Evolutionary conservation across 1,140 invertebrate species (phyloP).

Genomic region (Drosophila bocqueti): DNA sequence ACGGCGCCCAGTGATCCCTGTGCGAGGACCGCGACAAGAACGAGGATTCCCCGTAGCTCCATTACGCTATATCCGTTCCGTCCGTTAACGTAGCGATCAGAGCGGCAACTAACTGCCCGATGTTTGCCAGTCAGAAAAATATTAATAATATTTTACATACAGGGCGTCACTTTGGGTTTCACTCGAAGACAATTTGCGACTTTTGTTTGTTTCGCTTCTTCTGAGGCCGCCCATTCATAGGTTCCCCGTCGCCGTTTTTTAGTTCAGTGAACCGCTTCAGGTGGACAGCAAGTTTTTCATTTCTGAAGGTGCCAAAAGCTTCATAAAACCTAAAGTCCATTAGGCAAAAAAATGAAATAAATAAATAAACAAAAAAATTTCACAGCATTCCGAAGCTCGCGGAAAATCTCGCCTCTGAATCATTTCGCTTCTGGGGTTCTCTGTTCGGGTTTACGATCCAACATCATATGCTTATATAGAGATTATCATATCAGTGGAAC

Average conservation of each 20-base stretch:
- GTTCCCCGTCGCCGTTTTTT: slow-evolving; percentile 7
- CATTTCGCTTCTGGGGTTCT: slow-evolving; percentile 5
- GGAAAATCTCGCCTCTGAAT: slow-evolving; percentile 15
- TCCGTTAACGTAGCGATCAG: slow-evolving; percentile 35
- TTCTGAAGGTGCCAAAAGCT: slow-evolving; percentile 44
- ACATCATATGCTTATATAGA: slow-evolving; percentile 6
- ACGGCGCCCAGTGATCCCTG: slow-evolving; percentile 35
- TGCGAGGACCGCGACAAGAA: slow-evolving; percentile 18
- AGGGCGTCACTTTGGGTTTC: slow-evolving; percentile 53
- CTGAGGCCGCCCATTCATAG: slow-evolving; percentile 38
- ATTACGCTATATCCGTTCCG: slow-evolving; percentile 17
- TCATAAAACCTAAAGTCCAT: slow-evolving; percentile 40
- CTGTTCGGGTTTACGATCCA: not conserved
- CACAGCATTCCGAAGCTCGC: slow-evolving; percentile 17
- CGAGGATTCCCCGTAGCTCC: slow-evolving; percentile 17
- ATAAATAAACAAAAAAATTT: slow-evolving; percentile 2
- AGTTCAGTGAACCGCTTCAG: slow-evolving; percentile 44
- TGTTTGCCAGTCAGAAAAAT: slow-evolving; percentile 36
- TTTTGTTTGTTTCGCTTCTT: slow-evolving; percentile 74
- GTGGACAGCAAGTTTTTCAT: slow-evolving; percentile 32
- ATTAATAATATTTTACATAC: slow-evolving; percentile 19
- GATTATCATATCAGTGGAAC: slow-evolving; percentile 30
- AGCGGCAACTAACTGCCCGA: slow-evolving; percentile 64
- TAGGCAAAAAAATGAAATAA: slow-evolving; percentile 14
- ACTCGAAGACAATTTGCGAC: slow-evolving; percentile 72